phyloP scores from a whole-genome alignment of 2,797 vertebrate genomes.

The Leuciscus waleckii region DNA sequence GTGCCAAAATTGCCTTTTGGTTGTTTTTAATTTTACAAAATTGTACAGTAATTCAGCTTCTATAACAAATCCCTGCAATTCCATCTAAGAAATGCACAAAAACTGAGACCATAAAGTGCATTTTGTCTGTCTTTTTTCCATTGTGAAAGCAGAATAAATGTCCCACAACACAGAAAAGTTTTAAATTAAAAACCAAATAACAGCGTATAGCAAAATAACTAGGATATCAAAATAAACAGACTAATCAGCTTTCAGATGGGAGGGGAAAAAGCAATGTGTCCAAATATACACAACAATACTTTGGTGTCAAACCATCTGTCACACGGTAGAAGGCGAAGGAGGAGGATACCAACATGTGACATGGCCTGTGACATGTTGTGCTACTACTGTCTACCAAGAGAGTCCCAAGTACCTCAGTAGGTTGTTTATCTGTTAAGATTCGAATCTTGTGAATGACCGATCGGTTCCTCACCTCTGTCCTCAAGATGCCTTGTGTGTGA shows the following conservation, averaged over 20 bases:
- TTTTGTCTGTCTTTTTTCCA: neutral
- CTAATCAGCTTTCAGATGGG: neutral
- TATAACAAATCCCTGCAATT: neutral
- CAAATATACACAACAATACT: neutral
- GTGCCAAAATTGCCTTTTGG: neutral
- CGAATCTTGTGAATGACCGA: neutral
- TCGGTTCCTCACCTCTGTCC: conserved; percentile 9
- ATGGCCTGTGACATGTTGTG: neutral
- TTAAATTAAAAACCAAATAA: neutral
- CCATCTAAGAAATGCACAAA: neutral
- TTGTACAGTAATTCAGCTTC: neutral
- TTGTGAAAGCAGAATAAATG: neutral
- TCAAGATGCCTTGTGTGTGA: neutral
- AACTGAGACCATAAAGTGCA: neutral
- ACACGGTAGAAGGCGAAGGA: neutral
- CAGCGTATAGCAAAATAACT: neutral
- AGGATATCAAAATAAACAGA: neutral
- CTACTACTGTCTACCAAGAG: neutral
- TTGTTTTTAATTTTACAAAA: neutral
- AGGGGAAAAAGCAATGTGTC: neutral
- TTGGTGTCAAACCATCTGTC: neutral
- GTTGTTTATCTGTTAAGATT: neutral
- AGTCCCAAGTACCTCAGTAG: neutral
- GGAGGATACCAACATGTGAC: neutral
- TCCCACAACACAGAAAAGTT: neutral